phyloP scores from a whole-genome alignment of 2,113 vertebrate genomes.

The Peromyscus leucopus region DNA sequence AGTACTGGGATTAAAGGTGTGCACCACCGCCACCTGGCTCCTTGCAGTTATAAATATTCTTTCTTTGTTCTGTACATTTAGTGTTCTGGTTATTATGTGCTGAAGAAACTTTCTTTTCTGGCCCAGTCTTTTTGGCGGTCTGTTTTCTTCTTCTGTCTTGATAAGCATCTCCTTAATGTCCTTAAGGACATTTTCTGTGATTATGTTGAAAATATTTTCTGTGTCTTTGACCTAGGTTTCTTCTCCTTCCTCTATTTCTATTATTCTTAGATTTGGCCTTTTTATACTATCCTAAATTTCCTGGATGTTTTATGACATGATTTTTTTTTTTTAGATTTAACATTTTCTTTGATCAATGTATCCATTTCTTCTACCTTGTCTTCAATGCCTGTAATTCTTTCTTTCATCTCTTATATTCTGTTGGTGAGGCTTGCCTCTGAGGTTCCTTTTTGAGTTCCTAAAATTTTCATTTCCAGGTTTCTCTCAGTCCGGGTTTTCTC shows the following conservation, averaged over 20 bases:
- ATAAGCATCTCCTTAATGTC: not conserved
- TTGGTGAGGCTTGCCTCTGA: not conserved
- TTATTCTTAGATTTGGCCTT: not conserved
- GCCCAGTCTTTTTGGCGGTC: not conserved
- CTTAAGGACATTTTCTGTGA: not conserved
- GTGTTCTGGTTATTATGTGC: not conserved
- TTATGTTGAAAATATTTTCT: not conserved
- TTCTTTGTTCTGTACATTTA: not conserved
- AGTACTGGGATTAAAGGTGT: no score
- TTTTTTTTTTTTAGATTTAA: not conserved
- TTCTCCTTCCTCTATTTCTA: not conserved
- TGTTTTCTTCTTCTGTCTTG: not conserved
- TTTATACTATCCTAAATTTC: not conserved
- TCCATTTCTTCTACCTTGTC: not conserved
- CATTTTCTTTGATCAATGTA: not conserved
- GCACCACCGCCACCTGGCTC: no score
- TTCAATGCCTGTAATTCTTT: not conserved
- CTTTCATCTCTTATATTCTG: not conserved
- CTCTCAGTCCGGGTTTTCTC: not conserved
- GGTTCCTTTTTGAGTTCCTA: not conserved
- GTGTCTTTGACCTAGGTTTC: not conserved
- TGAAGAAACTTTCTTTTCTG: not conserved
- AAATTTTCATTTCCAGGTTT: not conserved
- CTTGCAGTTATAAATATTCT: not conserved
- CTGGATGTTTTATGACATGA: not conserved